These are phyloP conservation scores for Cassiopea xamachana DNA, from an alignment of 30 jellyfish, hydroid and myxozoan genomes.

Conservation along the genomic window DNA sequence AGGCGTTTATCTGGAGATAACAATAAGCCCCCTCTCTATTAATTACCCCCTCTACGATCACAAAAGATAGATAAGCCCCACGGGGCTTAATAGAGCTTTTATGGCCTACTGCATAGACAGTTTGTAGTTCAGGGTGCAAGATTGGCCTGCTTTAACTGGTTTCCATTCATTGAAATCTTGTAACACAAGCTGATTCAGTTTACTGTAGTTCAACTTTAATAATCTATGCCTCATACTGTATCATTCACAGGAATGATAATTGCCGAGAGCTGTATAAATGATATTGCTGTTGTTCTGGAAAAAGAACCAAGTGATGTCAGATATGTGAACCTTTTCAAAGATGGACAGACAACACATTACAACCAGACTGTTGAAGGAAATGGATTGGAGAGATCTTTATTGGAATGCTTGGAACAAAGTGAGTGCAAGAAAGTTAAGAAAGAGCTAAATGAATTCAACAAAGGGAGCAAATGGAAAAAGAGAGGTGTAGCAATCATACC, in stretches of 20 bases:
- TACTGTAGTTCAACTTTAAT: background rate
- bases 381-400: conserved; percentile 39
- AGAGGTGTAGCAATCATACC: conserved; percentile 49
- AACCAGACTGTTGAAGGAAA: conserved; percentile 31
- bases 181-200: background rate
- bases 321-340: conserved; percentile 16
- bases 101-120: too few species aligned
- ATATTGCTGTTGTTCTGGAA: conserved; percentile 32
- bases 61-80: too few species aligned
- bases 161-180: background rate
- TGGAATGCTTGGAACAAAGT: conserved; percentile 39
- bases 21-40: too few species aligned
- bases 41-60: too few species aligned
- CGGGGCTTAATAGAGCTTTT: too few species aligned
- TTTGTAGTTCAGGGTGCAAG: too few species aligned
- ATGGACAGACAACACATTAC: conserved; percentile 33
- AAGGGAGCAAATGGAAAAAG: conserved; percentile 42
- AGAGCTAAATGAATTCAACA: conserved; percentile 35
- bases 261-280: conserved; percentile 51
- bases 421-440: conserved; percentile 3
- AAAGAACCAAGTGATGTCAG: conserved; percentile 41
- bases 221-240: background rate
- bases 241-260: conserved; percentile 38
- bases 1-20: too few species aligned
- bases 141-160: too few species aligned